These are phyloP conservation scores for Chironomus tepperi DNA, from an alignment of 1,140 invertebrate genomes.

Conservation along the genomic window DNA sequence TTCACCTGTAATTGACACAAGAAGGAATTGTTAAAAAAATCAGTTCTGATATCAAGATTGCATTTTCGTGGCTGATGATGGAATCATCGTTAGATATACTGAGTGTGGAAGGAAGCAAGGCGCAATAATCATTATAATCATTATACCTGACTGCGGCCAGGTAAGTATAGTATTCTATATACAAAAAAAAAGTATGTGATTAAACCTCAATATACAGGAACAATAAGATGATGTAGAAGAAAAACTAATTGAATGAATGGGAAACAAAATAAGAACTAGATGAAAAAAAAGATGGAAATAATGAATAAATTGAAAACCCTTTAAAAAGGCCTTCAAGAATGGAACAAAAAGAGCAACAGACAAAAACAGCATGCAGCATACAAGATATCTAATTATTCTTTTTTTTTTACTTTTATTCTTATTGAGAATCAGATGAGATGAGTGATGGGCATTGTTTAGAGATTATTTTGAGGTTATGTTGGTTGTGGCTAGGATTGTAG, in stretches of 20 bases:
- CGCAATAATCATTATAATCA: conserved; percentile 2
- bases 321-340: not conserved
- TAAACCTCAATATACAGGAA: too few species aligned
- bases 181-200: too few species aligned
- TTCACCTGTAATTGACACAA: conserved; percentile 49
- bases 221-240: too few species aligned
- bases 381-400: not conserved
- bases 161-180: too few species aligned
- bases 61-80: not conserved
- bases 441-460: not conserved
- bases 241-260: too few species aligned
- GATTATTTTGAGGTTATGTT: too few species aligned
- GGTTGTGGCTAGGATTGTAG: too few species aligned
- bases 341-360: not conserved
- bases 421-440: not conserved
- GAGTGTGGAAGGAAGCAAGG: conserved; percentile 11
- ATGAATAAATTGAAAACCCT: not conserved
- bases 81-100: not conserved
- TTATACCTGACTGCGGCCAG: not conserved
- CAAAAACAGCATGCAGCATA: conserved; percentile 11
- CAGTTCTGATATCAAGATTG: not conserved
- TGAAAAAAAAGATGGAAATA: not conserved
- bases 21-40: not conserved
- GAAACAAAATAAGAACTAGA: not conserved
- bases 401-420: too few species aligned